phyloP scores from a whole-genome alignment of 2,113 vertebrate species.

The Thomomys bottae region DNA sequence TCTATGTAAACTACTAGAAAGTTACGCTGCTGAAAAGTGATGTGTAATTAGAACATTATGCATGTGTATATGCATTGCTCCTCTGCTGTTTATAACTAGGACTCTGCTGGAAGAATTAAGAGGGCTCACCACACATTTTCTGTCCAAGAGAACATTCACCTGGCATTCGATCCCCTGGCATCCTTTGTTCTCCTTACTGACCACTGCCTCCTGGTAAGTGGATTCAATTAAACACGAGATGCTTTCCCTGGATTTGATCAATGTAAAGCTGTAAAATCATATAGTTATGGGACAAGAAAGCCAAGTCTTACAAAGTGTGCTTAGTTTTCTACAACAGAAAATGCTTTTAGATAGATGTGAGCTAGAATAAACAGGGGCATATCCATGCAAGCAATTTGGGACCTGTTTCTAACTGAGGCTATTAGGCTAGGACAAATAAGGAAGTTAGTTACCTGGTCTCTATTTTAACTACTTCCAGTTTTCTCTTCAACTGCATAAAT shows the following conservation, averaged over 20 bases:
- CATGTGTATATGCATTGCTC: not conserved
- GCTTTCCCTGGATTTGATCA: slow-evolving; percentile 42
- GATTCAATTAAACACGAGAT: slow-evolving; percentile 42
- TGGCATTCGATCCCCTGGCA: slow-evolving; percentile 89
- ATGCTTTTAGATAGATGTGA: slow-evolving; percentile 47
- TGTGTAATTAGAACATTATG: not conserved
- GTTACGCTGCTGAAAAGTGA: not conserved
- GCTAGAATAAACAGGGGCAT: slow-evolving; percentile 10
- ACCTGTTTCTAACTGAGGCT: slow-evolving; percentile 17
- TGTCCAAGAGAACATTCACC: slow-evolving; percentile 88
- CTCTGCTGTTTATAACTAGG: slow-evolving; percentile 84
- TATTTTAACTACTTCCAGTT: slow-evolving; percentile 39
- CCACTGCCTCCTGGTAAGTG: slow-evolving; percentile 90
- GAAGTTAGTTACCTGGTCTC: slow-evolving; percentile 11
- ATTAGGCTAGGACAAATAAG: slow-evolving; percentile 30
- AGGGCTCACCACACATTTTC: slow-evolving; percentile 90
- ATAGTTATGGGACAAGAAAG: slow-evolving; percentile 41
- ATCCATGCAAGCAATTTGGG: not conserved
- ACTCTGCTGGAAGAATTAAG: slow-evolving; percentile 88
- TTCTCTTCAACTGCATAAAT: slow-evolving; percentile 3
- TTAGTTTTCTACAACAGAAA: slow-evolving; percentile 52
- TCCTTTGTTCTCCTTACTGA: slow-evolving; percentile 96
- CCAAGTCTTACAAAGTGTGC: slow-evolving; percentile 13
- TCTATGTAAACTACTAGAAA: slow-evolving; percentile 16
- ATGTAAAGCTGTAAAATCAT: slow-evolving; percentile 47